A percentile compares a stretch with the other conserved stretches of the same genome.
These are phyloP conservation scores for Athalia cordata DNA, from an alignment of 2,888 invertebrate species.

Conservation along the genomic window DNA sequence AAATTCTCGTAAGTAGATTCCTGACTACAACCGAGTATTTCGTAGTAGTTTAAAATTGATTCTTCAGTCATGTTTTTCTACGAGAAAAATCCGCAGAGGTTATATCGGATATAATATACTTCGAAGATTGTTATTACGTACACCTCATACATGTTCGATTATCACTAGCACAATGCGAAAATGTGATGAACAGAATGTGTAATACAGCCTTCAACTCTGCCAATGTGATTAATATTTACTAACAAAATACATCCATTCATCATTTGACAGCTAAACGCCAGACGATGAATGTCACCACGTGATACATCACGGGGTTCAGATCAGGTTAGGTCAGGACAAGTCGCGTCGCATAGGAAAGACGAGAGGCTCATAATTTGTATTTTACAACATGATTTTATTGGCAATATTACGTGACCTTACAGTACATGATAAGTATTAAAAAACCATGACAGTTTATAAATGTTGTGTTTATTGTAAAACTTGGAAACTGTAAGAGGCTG, in stretches of 20 bases:
- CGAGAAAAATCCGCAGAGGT: background rate
- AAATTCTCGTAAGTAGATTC: constrained; percentile 77
- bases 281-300: too few species aligned
- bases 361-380: background rate
- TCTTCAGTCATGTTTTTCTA: constrained; percentile 41
- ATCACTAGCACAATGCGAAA: background rate
- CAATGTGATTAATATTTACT: too few species aligned
- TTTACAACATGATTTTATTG: constrained; percentile 34
- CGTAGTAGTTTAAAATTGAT: constrained; percentile 74
- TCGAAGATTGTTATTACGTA: background rate
- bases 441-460: constrained; percentile 29
- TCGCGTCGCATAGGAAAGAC: background rate
- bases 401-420: constrained; percentile 8
- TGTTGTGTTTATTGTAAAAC: constrained; percentile 32
- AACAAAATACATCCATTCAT: too few species aligned
- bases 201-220: too few species aligned
- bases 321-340: too few species aligned
- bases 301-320: too few species aligned
- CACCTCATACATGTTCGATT: background rate
- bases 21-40: constrained; percentile 76
- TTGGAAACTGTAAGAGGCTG: constrained; percentile 9
- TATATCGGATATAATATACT: background rate
- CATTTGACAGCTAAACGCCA: too few species aligned
- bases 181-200: constrained; percentile 8
- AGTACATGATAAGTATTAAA: constrained; percentile 31